Percentiles rank a stretch among this genome's conserved stretches.
Conservation (phyloP, 2,888 invertebrate genomes). For the Gnatocerus cornutus region DNA sequence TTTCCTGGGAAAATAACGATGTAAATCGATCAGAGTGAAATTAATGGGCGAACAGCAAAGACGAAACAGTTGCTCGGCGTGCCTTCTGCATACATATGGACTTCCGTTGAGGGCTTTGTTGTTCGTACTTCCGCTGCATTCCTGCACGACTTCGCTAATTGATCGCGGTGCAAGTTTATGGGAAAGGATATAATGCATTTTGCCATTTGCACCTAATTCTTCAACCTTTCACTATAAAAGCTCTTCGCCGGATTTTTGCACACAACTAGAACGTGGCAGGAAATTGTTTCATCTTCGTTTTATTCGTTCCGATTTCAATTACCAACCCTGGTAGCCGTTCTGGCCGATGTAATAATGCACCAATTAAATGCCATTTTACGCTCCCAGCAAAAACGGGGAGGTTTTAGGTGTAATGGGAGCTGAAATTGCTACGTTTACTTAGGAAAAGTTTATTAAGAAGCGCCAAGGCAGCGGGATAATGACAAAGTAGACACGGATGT, state of each 20-base stretch:
- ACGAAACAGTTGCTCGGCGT: slow-evolving; percentile 26
- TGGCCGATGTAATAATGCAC: neutral
- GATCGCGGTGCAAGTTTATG: slow-evolving; percentile 24
- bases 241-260: neutral
- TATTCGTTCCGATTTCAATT: neutral
- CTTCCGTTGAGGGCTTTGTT: slow-evolving; percentile 34
- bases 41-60: slow-evolving; percentile 19
- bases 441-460: neutral
- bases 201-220: slow-evolving; percentile 12
- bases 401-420: neutral
- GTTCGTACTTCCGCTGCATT: slow-evolving; percentile 42
- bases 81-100: slow-evolving; percentile 33
- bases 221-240: neutral
- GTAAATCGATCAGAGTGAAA: slow-evolving; percentile 23
- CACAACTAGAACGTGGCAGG: neutral
- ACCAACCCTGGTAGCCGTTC: too few species aligned
- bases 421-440: slow-evolving; percentile 6
- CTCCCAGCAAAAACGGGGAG: neutral
- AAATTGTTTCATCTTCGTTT: neutral
- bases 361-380: slow-evolving; percentile 1
- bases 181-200: slow-evolving; percentile 25
- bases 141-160: slow-evolving; percentile 42
- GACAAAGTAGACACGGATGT: slow-evolving; percentile 1
- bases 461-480: neutral
- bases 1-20: neutral